Conservation (phyloP, 2,888 invertebrate species). For the Bhutanitis thaidina region DNA sequence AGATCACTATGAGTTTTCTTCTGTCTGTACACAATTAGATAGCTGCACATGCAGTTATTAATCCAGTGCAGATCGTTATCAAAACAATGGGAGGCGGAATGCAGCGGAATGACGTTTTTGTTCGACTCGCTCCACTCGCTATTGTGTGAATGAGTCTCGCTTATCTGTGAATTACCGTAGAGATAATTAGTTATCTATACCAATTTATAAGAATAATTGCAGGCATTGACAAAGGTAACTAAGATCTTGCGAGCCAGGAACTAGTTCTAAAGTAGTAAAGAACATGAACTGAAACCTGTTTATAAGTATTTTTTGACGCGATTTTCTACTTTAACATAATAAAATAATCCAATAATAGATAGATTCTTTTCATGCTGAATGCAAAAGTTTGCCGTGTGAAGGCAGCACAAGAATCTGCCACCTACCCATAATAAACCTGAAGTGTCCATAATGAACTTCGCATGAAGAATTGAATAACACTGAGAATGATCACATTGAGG, state of each 20-base stretch:
- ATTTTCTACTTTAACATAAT: no score
- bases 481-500: no score
- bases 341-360: no score
- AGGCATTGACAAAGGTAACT: not conserved
- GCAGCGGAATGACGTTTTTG: constrained; percentile 59
- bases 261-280: not conserved
- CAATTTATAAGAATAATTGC: not conserved
- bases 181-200: constrained; percentile 25
- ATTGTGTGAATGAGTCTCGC: constrained; percentile 57
- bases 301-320: no score
- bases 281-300: not conserved
- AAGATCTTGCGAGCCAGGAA: not conserved
- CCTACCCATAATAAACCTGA: no score
- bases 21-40: constrained; percentile 35
- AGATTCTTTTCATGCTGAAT: no score
- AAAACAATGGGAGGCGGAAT: constrained; percentile 72
- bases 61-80: constrained; percentile 60
- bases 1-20: no score
- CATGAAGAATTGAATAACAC: no score
- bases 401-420: no score
- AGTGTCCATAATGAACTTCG: no score
- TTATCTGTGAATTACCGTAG: constrained; percentile 45
- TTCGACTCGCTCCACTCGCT: constrained; percentile 44
- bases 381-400: no score
- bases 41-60: constrained; percentile 41